Evolutionary conservation across 2,797 vertebrate species (phyloP).

Genomic region (Leptodactylus fallax): DNA sequence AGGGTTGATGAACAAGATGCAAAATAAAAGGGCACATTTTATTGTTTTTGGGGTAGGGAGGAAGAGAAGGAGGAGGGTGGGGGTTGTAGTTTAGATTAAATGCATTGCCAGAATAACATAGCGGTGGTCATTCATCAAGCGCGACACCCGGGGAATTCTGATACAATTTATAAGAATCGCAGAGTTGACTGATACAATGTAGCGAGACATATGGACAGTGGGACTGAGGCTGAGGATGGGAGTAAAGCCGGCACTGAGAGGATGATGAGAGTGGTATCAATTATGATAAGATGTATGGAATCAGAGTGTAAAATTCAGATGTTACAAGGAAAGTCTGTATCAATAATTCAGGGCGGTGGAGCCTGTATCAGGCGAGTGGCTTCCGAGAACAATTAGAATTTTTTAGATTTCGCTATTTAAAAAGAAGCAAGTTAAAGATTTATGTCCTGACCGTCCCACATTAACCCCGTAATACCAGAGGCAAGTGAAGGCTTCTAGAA

Average conservation of each 20-base stretch:
- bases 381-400: slow-evolving; percentile 30
- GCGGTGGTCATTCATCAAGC: slow-evolving; percentile 47
- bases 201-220: neutral
- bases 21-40: slow-evolving; percentile 51
- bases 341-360: slow-evolving; percentile 21
- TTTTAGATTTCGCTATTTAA: neutral
- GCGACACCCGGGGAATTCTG: slow-evolving; percentile 57
- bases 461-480: neutral
- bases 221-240: neutral
- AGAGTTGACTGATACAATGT: slow-evolving; percentile 15
- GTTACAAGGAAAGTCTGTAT: slow-evolving; percentile 24
- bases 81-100: slow-evolving; percentile 45
- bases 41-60: neutral
- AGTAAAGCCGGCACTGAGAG: neutral
- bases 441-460: neutral
- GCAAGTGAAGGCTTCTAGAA: neutral
- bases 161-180: slow-evolving; percentile 35
- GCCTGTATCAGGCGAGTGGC: neutral
- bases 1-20: slow-evolving; percentile 40
- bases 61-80: neutral
- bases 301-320: slow-evolving; percentile 13
- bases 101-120: slow-evolving; percentile 21
- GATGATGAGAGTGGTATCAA: slow-evolving; percentile 19
- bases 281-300: neutral
- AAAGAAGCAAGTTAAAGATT: slow-evolving; percentile 30